Conservation (phyloP, 2,113 vertebrate genomes). For the Dipodomys spectabilis region DNA sequence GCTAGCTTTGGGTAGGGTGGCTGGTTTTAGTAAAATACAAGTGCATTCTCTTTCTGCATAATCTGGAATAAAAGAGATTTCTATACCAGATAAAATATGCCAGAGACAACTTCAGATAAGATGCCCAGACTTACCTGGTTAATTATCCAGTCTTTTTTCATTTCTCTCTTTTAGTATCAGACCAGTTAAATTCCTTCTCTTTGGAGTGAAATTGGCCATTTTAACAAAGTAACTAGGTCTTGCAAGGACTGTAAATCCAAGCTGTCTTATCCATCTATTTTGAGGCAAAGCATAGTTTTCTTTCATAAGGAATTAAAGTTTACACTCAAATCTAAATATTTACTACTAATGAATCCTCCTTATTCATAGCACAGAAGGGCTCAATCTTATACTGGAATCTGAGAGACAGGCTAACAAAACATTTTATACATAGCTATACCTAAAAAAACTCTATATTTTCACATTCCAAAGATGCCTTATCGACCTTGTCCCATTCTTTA, state of each 20-base stretch:
- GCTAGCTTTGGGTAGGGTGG: background rate
- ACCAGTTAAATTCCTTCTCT: slow-evolving; percentile 46
- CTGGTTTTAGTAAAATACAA: slow-evolving; percentile 27
- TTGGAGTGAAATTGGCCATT: slow-evolving; percentile 56
- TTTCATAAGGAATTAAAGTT: slow-evolving; percentile 52
- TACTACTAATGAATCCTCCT: slow-evolving; percentile 50
- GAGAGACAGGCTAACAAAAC: slow-evolving; percentile 21
- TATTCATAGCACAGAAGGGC: slow-evolving; percentile 28
- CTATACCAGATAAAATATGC: slow-evolving; percentile 26
- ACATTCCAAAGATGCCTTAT: slow-evolving; percentile 60
- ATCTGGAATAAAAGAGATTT: slow-evolving; percentile 40
- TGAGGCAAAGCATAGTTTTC: slow-evolving; percentile 31
- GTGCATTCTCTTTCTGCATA: slow-evolving; percentile 36
- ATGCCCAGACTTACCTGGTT: slow-evolving; percentile 26
- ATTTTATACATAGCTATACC: slow-evolving; percentile 46
- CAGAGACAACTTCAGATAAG: slow-evolving; percentile 46
- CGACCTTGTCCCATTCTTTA: slow-evolving; percentile 46
- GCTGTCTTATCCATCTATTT: background rate
- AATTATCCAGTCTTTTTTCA: background rate
- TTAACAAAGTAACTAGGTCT: slow-evolving; percentile 21
- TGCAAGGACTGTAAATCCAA: slow-evolving; percentile 33
- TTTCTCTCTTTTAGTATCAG: background rate
- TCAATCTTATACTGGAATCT: slow-evolving; percentile 42
- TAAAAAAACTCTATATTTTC: slow-evolving; percentile 57
- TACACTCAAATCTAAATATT: slow-evolving; percentile 27